Conservation (phyloP, 2,888 invertebrate species). For the Drosophila melanosoma region DNA sequence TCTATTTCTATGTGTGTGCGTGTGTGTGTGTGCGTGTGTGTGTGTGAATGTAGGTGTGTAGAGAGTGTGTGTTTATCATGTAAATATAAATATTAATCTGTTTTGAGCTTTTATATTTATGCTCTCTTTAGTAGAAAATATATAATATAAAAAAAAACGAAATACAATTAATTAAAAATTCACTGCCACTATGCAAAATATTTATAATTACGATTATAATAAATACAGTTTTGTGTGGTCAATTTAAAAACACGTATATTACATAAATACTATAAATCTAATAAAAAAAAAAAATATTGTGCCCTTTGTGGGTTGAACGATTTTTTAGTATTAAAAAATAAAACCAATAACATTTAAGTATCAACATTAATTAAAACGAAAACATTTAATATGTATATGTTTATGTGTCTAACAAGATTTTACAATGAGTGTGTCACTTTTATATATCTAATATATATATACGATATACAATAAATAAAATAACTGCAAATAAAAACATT, state of each 20-base stretch:
- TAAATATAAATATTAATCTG: conserved; percentile 54
- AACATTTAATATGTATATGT: conserved; percentile 53
- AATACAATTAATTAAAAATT: conserved; percentile 24
- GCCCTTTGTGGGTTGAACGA: conserved; percentile 46
- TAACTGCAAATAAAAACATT: conserved; percentile 73
- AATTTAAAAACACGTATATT: conserved; percentile 34
- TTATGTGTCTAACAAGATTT: conserved; percentile 79
- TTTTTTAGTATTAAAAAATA: conserved; percentile 42
- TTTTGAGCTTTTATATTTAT: conserved; percentile 43
- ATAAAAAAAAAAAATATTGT: conserved; percentile 41
- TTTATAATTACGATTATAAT: conserved; percentile 21
- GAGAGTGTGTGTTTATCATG: conserved; percentile 32
- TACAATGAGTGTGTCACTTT: conserved; percentile 80
- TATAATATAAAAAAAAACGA: conserved; percentile 12
- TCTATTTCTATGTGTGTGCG: neutral
- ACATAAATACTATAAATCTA: conserved; percentile 38
- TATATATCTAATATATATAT: conserved; percentile 69
- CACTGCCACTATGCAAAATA: conserved; percentile 50
- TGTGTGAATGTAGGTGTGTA: conserved; percentile 8
- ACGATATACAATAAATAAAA: conserved; percentile 68
- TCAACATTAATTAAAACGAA: conserved; percentile 34
- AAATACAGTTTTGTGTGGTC: conserved; percentile 49
- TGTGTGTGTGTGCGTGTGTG: conserved; percentile 4
- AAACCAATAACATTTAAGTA: conserved; percentile 39
- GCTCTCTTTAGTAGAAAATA: conserved; percentile 28